These are phyloP conservation scores for Paradoxurus hermaphroditus DNA, from an alignment of 2,113 vertebrate species.

Conservation along the genomic window DNA sequence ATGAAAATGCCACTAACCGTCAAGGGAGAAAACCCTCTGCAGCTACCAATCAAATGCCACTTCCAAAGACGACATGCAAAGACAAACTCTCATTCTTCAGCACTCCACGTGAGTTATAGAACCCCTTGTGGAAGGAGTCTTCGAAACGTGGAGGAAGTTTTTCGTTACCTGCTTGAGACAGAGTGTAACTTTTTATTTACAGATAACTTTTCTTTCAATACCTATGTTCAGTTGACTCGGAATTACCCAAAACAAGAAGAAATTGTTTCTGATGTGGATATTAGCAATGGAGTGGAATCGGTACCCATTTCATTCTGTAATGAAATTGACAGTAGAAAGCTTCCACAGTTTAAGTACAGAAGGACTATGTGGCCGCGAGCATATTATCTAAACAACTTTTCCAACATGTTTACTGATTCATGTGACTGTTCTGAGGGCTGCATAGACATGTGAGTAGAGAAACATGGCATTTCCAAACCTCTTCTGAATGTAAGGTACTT, in stretches of 20 bases:
- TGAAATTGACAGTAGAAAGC: slow-evolving; percentile 77
- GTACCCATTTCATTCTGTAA: slow-evolving; percentile 89
- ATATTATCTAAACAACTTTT: slow-evolving; percentile 87
- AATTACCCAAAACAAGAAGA: slow-evolving; percentile 60
- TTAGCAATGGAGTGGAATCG: slow-evolving; percentile 90
- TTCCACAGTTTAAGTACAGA: slow-evolving; percentile 91
- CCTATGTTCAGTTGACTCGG: slow-evolving; percentile 83
- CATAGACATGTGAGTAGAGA: slow-evolving; percentile 80
- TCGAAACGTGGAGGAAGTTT: slow-evolving; percentile 87
- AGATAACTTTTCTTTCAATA: slow-evolving; percentile 94
- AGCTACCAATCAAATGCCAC: slow-evolving; percentile 87
- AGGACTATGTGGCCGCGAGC: slow-evolving; percentile 91
- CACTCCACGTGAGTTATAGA: slow-evolving; percentile 87
- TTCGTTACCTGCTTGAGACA: slow-evolving; percentile 87
- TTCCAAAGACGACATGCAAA: slow-evolving; percentile 89
- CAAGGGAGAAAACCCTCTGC: slow-evolving; percentile 90
- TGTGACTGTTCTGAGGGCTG: slow-evolving; percentile 94
- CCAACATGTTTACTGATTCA: slow-evolving; percentile 84
- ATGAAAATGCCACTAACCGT: slow-evolving; percentile 62
- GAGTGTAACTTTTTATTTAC: slow-evolving; percentile 88
- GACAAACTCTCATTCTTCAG: slow-evolving; percentile 74
- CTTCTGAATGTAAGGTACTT: not conserved
- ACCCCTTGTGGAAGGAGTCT: slow-evolving; percentile 92
- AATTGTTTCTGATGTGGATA: slow-evolving; percentile 85
- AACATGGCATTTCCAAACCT: not conserved